Evolutionary conservation across 2,113 vertebrate species (phyloP), one percentile per base, ranked within the genome.

Genomic region (Lonchura striata): DNA sequence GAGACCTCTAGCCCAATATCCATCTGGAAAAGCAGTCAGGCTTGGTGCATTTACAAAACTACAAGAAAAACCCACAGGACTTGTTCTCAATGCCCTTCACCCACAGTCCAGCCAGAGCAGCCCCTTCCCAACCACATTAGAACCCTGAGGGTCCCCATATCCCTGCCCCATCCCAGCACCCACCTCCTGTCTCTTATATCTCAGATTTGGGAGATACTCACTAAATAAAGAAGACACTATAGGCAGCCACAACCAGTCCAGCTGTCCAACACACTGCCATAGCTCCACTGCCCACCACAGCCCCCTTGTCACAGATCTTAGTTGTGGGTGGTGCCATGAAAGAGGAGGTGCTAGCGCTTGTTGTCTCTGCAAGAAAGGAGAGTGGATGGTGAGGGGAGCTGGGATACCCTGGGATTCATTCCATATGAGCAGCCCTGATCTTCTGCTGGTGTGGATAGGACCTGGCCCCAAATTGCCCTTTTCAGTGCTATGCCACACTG

Each of bases 161-260:
- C 27, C 30, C 53, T 39, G 31, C 25, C 9, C 12, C 18, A 68
- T 47, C 27, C 64, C 77, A 57, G 41, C 27, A 81, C 8, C 7
- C 63, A 37, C 13, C 6, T 24, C 11, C 33, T 17, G 2, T 18
- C 27, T 41, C 35, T 59, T 28, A 47, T 0, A 0, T 5, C 28
- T 27, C 7, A 0, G 0, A 2, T 57, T 86, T 39, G 41, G 13
- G n/a, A 53, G 6, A 86, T 88, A 97, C 97, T 97, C 70, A 98
- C 97, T 97, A 98, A 95, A 98, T 97, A 95, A 97, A 95, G 94
- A 97, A 91, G 83, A 96, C 65, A 44, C 97, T 88, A 35, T 95
- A 95, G 57, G 95, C 95, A 92, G 92, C 96, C 97, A 97, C 33
- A 33, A 97, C 94, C 89, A 97, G 95, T 81, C 95, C 93, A 63